These are phyloP conservation scores for Mareca penelope DNA, from an alignment of 2,797 vertebrate species.

Conservation along the genomic window DNA sequence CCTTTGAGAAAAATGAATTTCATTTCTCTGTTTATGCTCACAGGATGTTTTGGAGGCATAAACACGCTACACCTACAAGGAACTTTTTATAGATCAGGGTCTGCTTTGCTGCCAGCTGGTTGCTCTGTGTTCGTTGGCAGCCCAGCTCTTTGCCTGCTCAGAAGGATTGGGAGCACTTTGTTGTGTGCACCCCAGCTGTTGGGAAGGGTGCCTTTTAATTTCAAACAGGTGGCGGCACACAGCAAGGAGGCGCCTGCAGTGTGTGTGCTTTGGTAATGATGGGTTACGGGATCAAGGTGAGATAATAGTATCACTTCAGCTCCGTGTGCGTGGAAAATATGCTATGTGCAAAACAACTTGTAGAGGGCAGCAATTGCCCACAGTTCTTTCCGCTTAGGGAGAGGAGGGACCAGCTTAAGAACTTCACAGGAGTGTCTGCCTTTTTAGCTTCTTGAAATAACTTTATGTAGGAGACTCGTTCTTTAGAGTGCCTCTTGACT, in stretches of 20 bases:
- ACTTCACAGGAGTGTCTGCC: not conserved
- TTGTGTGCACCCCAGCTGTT: not conserved
- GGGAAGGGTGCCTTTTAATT: constrained; percentile 41
- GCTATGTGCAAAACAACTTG: constrained; percentile 60
- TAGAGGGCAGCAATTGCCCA: constrained; percentile 78
- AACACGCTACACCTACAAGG: not conserved
- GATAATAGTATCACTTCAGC: constrained; percentile 50
- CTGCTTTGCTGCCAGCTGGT: not conserved
- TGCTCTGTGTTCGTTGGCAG: not conserved
- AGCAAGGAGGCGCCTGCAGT: constrained; percentile 22
- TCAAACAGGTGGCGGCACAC: constrained; percentile 21
- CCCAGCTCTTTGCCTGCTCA: not conserved
- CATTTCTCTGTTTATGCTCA: not conserved
- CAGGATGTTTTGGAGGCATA: not conserved
- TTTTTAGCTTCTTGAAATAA: constrained; percentile 24
- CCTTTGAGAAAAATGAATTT: not conserved
- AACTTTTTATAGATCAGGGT: not conserved
- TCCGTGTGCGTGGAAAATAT: not conserved
- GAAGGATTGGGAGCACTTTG: constrained; percentile 10
- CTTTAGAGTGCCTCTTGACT: constrained; percentile 41
- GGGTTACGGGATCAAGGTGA: constrained; percentile 22
- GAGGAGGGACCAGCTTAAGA: not conserved
- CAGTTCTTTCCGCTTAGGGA: not conserved
- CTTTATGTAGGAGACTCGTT: not conserved
- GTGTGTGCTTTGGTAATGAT: constrained; percentile 33